Conservation (phyloP, 1,140 invertebrate genomes). For the Drosophila mojavensis region DNA sequence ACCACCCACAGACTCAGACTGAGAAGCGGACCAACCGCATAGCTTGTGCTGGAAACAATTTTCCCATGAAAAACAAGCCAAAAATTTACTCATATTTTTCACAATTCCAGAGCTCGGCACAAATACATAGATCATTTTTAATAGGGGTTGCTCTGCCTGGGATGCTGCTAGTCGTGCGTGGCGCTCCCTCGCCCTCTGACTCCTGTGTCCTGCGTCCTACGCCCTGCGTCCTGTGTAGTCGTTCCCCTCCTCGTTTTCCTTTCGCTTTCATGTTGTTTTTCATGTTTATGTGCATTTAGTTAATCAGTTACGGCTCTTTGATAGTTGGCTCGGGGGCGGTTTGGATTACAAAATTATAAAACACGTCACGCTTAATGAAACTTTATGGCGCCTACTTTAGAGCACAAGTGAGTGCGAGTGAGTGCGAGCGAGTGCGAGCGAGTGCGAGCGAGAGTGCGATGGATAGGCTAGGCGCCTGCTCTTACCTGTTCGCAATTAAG, state of each 20-base stretch:
- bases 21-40: constrained; percentile 5
- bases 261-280: constrained; percentile 31
- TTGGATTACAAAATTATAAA: constrained; percentile 48
- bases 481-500: constrained; percentile 68
- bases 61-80: constrained; percentile 63
- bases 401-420: not conserved
- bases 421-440: not conserved
- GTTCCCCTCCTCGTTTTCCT: not conserved
- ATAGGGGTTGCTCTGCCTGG: constrained; percentile 40
- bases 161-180: constrained; percentile 51
- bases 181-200: constrained; percentile 4
- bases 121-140: constrained; percentile 61
- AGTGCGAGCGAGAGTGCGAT: not conserved
- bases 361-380: constrained; percentile 77
- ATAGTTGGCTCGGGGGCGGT: constrained; percentile 35
- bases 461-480: constrained; percentile 13
- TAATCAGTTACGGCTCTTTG: constrained; percentile 74
- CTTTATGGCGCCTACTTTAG: constrained; percentile 65
- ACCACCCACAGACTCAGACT: constrained; percentile 56
- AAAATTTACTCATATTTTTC: constrained; percentile 52
- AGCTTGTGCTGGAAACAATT: constrained; percentile 19
- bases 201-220: not conserved
- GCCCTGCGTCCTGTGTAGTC: not conserved
- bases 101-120: constrained; percentile 17
- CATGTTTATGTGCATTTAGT: constrained; percentile 73